Conservation (phyloP, 2,113 vertebrate genomes). For the Gavialis gangeticus region DNA sequence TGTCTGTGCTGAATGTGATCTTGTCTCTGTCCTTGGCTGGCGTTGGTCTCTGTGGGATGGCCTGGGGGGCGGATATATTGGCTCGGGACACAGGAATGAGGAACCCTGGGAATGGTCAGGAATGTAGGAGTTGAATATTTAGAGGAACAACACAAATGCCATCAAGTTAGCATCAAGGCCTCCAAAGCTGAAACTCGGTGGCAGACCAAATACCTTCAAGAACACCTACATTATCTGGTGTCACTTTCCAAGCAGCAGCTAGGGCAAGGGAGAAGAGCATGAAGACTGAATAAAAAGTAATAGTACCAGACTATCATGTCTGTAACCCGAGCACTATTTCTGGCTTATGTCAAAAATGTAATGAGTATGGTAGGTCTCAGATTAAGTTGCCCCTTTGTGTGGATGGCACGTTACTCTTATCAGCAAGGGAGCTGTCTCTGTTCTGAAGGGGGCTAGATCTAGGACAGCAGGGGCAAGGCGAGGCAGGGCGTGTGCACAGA, state of each 20-base stretch:
- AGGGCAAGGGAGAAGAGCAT: not conserved
- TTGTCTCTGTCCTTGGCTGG: constrained; percentile 3
- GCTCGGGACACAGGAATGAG: not conserved
- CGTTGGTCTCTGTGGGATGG: not conserved
- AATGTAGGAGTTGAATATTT: not conserved
- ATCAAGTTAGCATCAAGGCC: accelerated
- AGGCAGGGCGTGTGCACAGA: not conserved
- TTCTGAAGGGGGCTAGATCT: not conserved
- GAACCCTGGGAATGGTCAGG: not conserved
- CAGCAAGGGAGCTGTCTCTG: not conserved
- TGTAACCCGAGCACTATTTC: not conserved
- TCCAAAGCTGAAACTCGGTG: not conserved
- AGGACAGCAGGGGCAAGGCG: not conserved
- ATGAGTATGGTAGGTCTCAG: accelerated
- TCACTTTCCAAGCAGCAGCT: constrained; percentile 29
- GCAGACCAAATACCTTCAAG: not conserved
- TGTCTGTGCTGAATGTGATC: not conserved
- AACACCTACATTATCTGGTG: not conserved
- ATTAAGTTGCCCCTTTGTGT: not conserved
- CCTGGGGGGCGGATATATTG: not conserved
- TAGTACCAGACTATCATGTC: not conserved
- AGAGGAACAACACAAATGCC: not conserved
- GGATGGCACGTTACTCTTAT: not conserved
- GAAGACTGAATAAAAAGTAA: not conserved
- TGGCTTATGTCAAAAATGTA: not conserved